Conservation (phyloP, 1,140 invertebrate species). For the Ephestia elutella region DNA sequence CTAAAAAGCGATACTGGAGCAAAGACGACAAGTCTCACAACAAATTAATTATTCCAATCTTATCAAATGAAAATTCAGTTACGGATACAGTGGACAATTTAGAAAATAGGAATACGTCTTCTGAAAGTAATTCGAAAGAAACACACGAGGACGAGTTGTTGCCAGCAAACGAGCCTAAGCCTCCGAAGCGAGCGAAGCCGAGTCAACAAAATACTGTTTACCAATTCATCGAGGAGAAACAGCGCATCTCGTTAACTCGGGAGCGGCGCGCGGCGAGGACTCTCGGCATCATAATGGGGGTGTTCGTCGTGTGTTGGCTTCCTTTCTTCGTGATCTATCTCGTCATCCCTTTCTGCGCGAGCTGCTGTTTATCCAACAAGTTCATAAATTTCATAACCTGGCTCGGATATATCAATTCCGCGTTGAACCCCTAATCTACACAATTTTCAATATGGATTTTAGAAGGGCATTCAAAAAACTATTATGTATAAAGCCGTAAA, state of each 20-base stretch:
- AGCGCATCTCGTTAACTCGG: conserved; percentile 92
- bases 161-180: conserved; percentile 50
- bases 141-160: conserved; percentile 58
- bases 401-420: conserved; percentile 98
- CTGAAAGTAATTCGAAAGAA: conserved; percentile 68
- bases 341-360: conserved; percentile 88
- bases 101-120: conserved; percentile 59
- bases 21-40: conserved; percentile 71
- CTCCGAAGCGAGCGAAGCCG: conserved; percentile 35
- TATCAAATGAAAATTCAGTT: conserved; percentile 78
- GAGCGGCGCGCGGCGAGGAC: conserved; percentile 94
- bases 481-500: conserved; percentile 78
- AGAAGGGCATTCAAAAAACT: conserved; percentile 93
- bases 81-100: conserved; percentile 75
- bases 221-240: conserved; percentile 94
- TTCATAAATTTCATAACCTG: conserved; percentile 94
- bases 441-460: conserved; percentile 98
- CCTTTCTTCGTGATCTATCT: conserved; percentile 98
- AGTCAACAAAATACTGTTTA: conserved; percentile 80
- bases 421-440: conserved; percentile 98
- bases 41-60: conserved; percentile 75
- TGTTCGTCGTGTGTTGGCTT: conserved; percentile 97
- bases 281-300: conserved; percentile 94
- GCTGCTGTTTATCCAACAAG: conserved; percentile 85
- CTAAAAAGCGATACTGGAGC: conserved; percentile 61